Base-by-base conservation (phyloP, 2,113 vertebrate genomes). In the Coptodon rendalli region DNA sequence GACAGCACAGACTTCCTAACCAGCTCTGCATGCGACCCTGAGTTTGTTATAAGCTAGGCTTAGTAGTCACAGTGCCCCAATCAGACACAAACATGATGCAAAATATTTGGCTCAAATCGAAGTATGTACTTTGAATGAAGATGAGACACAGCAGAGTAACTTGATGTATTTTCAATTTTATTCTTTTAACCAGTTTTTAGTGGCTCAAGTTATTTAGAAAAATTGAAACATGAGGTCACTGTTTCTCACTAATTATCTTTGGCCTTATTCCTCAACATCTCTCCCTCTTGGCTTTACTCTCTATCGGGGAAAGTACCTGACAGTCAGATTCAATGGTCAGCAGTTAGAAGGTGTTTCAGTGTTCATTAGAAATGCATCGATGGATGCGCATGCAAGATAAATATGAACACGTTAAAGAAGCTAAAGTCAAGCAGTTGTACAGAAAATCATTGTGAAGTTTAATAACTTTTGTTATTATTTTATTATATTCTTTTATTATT, bases 21-120 rank as follows among this genome's bases (percentile, higher is more conserved):
- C 11, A 94, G 95, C 43, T 95, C 95, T 3, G 97, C 98, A 3
- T 99, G 97, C 94, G 98, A 99, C 93, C 98, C 98, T 2, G 97
- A 97, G 17, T 99, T 94, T n/a, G 7, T 97, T 93, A 94, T 97
- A 82, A 95, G 96, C 22, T 97, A 97, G 93, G 93, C 93, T 13
- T 91, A 86, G 61, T 97, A 96, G 86, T 95, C 59, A 12, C 12
- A 68, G 17, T 1, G 16, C 34, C 2, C 4, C 29, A 27, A 53
- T 53, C 16, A 27, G 68, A 45, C 66, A 43, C 56, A 83, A 52
- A 81, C 7, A 31, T 86, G 36, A 82, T 66, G 48, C 86, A 54
- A 53, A 76, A 81, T 89, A 57, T 31, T 68, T 56, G 13, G 56
- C 52, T 54, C 52, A 54, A 22, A 88, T 17, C 22, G 52, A 54